Evolutionary conservation across 2,113 vertebrate genomes (phyloP).

Genomic region (Pyxicephalus adspersus): DNA sequence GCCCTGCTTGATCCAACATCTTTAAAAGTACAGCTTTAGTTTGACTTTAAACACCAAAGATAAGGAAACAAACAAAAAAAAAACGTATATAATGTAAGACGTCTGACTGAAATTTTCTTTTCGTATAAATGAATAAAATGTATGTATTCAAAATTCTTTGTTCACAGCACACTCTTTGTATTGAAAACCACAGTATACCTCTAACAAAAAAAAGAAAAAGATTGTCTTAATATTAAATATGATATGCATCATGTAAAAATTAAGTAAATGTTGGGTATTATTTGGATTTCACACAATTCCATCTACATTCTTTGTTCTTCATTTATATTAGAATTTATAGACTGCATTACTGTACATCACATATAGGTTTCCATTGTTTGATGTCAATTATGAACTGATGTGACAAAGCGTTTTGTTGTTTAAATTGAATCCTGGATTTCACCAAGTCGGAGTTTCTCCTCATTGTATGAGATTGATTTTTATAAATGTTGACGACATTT

Average conservation of each 20-base stretch:
- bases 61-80: too few relatives aligned
- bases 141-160: too few relatives aligned
- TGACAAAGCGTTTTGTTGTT: not conserved
- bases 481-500: too few relatives aligned
- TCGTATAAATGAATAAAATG: too few relatives aligned
- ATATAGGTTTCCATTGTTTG: not conserved
- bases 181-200: not conserved
- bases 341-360: not conserved
- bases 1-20: too few relatives aligned
- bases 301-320: not conserved
- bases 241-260: slow-evolving; percentile 7
- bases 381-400: not conserved
- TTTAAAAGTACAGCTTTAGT: too few relatives aligned
- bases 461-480: not conserved
- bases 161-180: not conserved
- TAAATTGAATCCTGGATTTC: not conserved
- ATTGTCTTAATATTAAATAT: not conserved
- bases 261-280: not conserved
- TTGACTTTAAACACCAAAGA: too few relatives aligned
- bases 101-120: too few relatives aligned
- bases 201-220: too few relatives aligned
- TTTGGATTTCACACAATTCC: not conserved
- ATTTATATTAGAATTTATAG: not conserved
- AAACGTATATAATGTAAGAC: too few relatives aligned
- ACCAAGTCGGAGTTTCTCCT: not conserved